Evolutionary conservation across 2,888 invertebrate genomes (phyloP).

Genomic region (Epistrophe eligans): DNA sequence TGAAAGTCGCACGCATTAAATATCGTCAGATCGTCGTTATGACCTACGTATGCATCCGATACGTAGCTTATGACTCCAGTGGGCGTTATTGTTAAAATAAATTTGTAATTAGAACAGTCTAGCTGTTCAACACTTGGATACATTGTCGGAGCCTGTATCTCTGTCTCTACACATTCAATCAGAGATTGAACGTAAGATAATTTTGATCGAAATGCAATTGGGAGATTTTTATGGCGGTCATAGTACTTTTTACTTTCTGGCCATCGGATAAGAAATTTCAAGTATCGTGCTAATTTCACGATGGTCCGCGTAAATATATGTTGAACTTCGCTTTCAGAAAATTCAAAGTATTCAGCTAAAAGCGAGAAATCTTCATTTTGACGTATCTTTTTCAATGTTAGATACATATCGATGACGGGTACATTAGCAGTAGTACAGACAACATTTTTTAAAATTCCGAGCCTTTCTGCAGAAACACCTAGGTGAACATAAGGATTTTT

Average conservation of each 20-base stretch:
- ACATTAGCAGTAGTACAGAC: slow-evolving; percentile 80
- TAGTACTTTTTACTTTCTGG: slow-evolving; percentile 82
- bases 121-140: slow-evolving; percentile 78
- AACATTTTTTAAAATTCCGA: slow-evolving; percentile 81
- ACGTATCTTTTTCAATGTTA: slow-evolving; percentile 82
- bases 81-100: slow-evolving; percentile 82
- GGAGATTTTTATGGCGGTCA: slow-evolving; percentile 82
- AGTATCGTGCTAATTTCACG: slow-evolving; percentile 80
- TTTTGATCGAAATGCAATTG: slow-evolving; percentile 81
- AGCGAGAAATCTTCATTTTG: slow-evolving; percentile 82
- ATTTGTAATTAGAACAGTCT: slow-evolving; percentile 82
- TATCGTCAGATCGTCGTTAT: slow-evolving; percentile 82
- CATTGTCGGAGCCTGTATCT: slow-evolving; percentile 79
- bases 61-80: slow-evolving; percentile 82
- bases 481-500: slow-evolving; percentile 80
- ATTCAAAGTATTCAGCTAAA: slow-evolving; percentile 82
- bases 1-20: slow-evolving; percentile 82
- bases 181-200: slow-evolving; percentile 82
- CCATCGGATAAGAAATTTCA: slow-evolving; percentile 82
- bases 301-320: slow-evolving; percentile 80
- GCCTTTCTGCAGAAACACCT: slow-evolving; percentile 79
- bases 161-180: slow-evolving; percentile 83
- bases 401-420: slow-evolving; percentile 80
- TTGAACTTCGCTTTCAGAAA: slow-evolving; percentile 80
- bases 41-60: slow-evolving; percentile 82